Percentiles rank a stretch among this genome's conserved stretches.
Evolutionary conservation across 2,888 invertebrate species (phyloP).

Genomic region (Eupelmus urozonus): DNA sequence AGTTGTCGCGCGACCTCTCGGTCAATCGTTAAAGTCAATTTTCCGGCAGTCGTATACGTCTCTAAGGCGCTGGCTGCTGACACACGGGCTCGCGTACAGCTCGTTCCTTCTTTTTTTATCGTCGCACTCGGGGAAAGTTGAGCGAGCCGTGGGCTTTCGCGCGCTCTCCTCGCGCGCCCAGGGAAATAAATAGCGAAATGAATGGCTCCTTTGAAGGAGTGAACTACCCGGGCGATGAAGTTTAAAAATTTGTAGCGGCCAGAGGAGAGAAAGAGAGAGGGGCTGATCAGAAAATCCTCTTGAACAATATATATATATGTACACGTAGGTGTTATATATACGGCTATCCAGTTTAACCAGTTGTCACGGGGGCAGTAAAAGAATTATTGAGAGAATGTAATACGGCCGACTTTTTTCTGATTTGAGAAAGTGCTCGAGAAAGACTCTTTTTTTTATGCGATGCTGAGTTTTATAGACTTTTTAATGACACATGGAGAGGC

Average conservation of each 20-base stretch:
- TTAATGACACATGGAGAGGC: too few species aligned
- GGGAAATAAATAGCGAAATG: background rate
- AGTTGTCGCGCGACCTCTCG: background rate
- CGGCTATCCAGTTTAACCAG: background rate
- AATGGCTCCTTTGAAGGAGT: background rate
- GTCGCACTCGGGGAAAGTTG: conserved; percentile 1
- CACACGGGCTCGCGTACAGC: background rate
- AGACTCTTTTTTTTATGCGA: too few species aligned
- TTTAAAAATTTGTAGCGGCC: conserved; percentile 10
- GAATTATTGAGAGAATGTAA: background rate
- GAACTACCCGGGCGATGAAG: background rate
- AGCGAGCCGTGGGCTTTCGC: background rate
- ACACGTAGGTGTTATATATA: too few species aligned
- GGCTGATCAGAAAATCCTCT: too few species aligned
- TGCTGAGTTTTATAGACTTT: too few species aligned
- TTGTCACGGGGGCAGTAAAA: conserved; percentile 2
- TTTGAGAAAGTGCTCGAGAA: too few species aligned
- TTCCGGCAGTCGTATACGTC: conserved; percentile 14
- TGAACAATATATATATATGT: too few species aligned
- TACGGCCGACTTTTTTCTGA: background rate
- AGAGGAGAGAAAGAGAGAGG: too few species aligned
- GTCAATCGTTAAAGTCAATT: conserved; percentile 48
- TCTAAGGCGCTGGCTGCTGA: background rate
- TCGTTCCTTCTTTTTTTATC: too few species aligned
- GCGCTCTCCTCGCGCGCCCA: too few species aligned